Evolutionary conservation across 2,888 invertebrate species (phyloP).

Genomic region (Leucoma salicis): DNA sequence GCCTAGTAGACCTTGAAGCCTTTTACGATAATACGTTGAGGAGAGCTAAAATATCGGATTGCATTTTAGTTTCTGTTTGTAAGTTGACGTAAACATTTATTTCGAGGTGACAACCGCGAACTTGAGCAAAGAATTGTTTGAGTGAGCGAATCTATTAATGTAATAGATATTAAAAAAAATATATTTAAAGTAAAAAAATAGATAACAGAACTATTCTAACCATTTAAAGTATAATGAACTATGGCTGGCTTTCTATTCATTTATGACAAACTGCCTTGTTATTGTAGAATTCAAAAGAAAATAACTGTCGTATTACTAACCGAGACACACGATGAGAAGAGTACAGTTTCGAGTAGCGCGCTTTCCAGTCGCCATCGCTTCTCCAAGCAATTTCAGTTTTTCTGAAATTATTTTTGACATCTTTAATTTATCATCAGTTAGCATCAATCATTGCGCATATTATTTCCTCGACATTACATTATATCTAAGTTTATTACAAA

Average conservation of each 20-base stretch:
- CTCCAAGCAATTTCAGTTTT: slow-evolving; percentile 49
- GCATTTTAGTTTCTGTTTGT: not conserved
- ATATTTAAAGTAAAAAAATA: too few relatives aligned
- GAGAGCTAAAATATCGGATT: not conserved
- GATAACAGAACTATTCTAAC: too few relatives aligned
- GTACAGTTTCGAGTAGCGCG: slow-evolving; percentile 64
- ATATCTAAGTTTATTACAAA: not conserved
- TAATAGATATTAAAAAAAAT: too few relatives aligned
- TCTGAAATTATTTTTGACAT: slow-evolving; percentile 40
- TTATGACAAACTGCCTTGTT: slow-evolving; percentile 4
- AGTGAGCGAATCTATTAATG: too few relatives aligned
- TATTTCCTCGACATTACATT: not conserved
- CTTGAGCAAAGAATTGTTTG: too few relatives aligned
- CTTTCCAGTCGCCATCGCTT: slow-evolving; percentile 60
- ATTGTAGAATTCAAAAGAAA: slow-evolving; percentile 16
- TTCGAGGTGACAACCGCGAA: too few relatives aligned
- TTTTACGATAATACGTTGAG: not conserved
- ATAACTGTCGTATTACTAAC: slow-evolving; percentile 43
- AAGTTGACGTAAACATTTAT: too few relatives aligned
- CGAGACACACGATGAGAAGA: slow-evolving; percentile 45
- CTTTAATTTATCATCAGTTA: slow-evolving; percentile 2
- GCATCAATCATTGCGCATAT: slow-evolving; percentile 1
- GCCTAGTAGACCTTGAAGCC: slow-evolving; percentile 19
- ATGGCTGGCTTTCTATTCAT: too few relatives aligned
- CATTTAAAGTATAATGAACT: too few relatives aligned